Evolutionary conservation across 1,140 invertebrate species (phyloP), one percentile per base, ranked within the genome.

Genomic region (Dinoponera quadriceps): DNA sequence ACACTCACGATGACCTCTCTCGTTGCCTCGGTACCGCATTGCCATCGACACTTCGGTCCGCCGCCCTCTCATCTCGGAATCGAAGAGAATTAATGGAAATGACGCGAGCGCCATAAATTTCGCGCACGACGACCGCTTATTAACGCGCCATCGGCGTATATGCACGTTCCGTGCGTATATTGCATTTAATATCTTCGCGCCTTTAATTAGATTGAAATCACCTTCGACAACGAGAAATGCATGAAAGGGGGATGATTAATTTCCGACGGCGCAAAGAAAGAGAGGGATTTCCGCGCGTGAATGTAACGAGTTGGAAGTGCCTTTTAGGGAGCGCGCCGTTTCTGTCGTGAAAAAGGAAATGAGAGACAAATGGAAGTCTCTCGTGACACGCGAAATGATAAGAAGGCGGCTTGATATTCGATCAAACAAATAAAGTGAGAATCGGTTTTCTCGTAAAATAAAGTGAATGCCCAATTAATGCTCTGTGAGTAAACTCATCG

Each of bases 11-110:
- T 49, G 77, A 71, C 69, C 68, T 72, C 25, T 14, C 57, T 72
- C 51, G 65, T 62, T 57, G 25, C 20, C 18, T 18, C 48, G 60
- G 18, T 29, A 33, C 68, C 68, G 55, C 29, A 72, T 20, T 51
- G 54, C 68, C 55, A 87, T 87, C 74, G 85, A 80, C 57, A 75
- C 80, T 27, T 77, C 51, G 22, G 65, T 65, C 68, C 33, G 22
- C 33, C 73, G 25, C 27, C 68, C 69, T 82, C 48, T 75, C 81
- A 55, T 60, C 85, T 87, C n/a, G 54, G 63, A 87, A 87, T 74
- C 82, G 73, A 84, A 84, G 57, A 54, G 82, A 83, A 87, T 87
- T 87, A 84, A 87, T 87, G 68, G 85, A 84, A 84, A 84, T 78
- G 86, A 87, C 73, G 49, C 49, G 73, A 83, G 54, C n/a, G n/a